Evolutionary conservation across 2,113 vertebrate genomes (phyloP).

Genomic region (Scytalopus superciliaris): DNA sequence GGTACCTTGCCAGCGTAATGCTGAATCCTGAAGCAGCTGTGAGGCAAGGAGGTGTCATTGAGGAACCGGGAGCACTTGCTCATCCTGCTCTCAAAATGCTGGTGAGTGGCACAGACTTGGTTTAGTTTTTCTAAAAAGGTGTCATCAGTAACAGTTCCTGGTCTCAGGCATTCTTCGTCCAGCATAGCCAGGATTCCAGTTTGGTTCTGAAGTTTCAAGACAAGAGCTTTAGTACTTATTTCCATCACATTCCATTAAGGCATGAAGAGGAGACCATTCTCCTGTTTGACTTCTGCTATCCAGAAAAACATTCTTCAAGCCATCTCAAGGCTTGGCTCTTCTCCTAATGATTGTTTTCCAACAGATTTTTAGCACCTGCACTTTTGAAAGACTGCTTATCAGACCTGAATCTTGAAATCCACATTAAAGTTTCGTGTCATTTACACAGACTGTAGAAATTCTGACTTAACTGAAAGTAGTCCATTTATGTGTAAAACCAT

Average conservation of each 20-base stretch:
- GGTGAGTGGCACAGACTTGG: conserved; percentile 92
- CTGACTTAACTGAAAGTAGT: background rate
- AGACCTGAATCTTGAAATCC: background rate
- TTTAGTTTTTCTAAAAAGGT: conserved; percentile 97
- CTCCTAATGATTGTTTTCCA: background rate
- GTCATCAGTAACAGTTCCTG: conserved; percentile 92
- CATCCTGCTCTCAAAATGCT: conserved; percentile 95
- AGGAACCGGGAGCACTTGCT: conserved; percentile 95
- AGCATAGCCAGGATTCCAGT: conserved; percentile 98
- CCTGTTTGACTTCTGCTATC: background rate
- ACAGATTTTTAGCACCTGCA: background rate
- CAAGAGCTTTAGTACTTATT: conserved; percentile 4
- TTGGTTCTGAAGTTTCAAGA: conserved; percentile 73
- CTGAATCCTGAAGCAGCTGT: conserved; percentile 96
- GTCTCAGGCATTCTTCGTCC: conserved; percentile 94
- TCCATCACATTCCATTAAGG: background rate
- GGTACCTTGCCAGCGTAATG: conserved; percentile 97
- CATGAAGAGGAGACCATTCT: background rate
- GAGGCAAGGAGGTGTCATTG: conserved; percentile 91
- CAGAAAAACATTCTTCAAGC: background rate
- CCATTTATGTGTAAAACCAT: background rate
- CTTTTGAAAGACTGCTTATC: background rate
- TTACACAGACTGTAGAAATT: background rate
- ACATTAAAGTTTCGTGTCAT: rapidly evolving
- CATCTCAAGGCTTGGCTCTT: background rate